Percentiles rank a stretch among this genome's conserved stretches.
phyloP scores from a whole-genome alignment of 2,888 invertebrate genomes.

The Brachyopa scutellaris region DNA sequence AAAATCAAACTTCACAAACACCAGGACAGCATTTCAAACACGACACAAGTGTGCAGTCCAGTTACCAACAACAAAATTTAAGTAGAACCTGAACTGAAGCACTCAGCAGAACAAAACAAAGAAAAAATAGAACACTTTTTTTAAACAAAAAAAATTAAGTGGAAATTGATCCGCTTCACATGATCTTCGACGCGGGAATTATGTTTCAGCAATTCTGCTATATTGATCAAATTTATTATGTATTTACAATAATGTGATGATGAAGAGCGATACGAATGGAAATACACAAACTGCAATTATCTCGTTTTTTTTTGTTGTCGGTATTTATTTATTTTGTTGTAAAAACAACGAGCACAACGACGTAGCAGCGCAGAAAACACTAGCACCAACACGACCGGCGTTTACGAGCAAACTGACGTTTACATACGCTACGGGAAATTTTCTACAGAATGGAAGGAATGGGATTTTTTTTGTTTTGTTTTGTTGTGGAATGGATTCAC shows the following conservation, averaged over 20 bases:
- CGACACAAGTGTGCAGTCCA: too few species aligned
- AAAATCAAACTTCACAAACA: not conserved
- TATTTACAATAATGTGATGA: constrained; percentile 6
- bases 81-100: too few species aligned
- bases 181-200: not conserved
- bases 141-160: too few species aligned
- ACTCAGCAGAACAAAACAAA: too few species aligned
- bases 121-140: not conserved
- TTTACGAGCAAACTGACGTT: constrained; percentile 68
- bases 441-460: constrained; percentile 27
- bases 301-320: constrained; percentile 22
- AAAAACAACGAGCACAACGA: constrained; percentile 35
- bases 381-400: constrained; percentile 70
- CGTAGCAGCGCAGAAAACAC: constrained; percentile 16
- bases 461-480: constrained; percentile 7
- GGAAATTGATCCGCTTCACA: constrained; percentile 15
- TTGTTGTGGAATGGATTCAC: not conserved
- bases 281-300: constrained; percentile 53
- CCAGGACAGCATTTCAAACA: not conserved
- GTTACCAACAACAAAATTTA: too few species aligned
- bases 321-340: constrained; percentile 8
- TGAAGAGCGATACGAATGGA: constrained; percentile 16
- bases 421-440: constrained; percentile 62
- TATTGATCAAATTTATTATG: not conserved
- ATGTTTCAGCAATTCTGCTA: not conserved